These are phyloP conservation scores for Cryptotermes secundus DNA, from an alignment of 1,140 invertebrate species.

Conservation along the genomic window DNA sequence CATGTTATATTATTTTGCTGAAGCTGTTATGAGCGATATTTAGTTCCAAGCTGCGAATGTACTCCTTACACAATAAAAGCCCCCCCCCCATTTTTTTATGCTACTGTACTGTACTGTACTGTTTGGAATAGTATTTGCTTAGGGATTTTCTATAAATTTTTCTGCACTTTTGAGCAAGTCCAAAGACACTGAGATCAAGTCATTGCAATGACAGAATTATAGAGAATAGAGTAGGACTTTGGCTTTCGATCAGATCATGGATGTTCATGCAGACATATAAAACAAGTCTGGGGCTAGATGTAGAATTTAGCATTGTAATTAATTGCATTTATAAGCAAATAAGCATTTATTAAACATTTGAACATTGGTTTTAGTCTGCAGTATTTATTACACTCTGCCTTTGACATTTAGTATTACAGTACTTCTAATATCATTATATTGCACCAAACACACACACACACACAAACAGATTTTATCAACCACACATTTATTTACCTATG, in stretches of 20 bases:
- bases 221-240: neutral
- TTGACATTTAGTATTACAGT: neutral
- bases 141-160: neutral
- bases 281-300: neutral
- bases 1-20: too few relatives aligned
- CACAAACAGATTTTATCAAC: too few relatives aligned
- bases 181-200: neutral
- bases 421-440: too few relatives aligned
- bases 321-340: neutral
- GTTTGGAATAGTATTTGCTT: neutral
- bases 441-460: too few relatives aligned
- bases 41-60: too few relatives aligned
- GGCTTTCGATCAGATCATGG: too few relatives aligned
- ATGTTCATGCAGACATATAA: neutral
- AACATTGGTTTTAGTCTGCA: neutral
- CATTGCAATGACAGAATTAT: neutral
- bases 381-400: neutral
- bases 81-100: neutral
- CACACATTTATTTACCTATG: too few relatives aligned
- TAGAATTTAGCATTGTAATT: neutral
- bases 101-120: neutral
- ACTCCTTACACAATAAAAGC: too few relatives aligned
- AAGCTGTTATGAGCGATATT: too few relatives aligned
- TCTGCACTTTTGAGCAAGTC: neutral
- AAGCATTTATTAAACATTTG: neutral